phyloP scores from a whole-genome alignment of 2,888 invertebrate genomes.

The Chymomyza procnemis region DNA sequence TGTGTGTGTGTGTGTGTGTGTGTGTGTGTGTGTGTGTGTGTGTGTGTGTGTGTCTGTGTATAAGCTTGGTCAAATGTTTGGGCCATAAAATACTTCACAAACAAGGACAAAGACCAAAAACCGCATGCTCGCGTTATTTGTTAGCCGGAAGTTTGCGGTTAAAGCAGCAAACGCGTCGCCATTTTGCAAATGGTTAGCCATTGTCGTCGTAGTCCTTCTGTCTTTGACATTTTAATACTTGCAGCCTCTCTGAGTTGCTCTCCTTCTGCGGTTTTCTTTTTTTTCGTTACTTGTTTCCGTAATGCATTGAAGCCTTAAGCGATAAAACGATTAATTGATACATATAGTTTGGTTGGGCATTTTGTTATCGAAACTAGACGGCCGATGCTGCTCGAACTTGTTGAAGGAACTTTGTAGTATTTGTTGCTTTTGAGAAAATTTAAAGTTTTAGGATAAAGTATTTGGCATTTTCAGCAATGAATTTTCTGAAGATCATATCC shows the following conservation, averaged over 20 bases:
- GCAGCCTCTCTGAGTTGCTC: background rate
- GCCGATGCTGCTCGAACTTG: too few relatives aligned
- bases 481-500: too few relatives aligned
- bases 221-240: background rate
- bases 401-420: too few relatives aligned
- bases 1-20: slow-evolving; percentile 24
- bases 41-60: slow-evolving; percentile 26
- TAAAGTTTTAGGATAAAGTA: too few relatives aligned
- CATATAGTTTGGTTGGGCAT: too few relatives aligned
- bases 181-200: slow-evolving; percentile 51
- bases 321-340: too few relatives aligned
- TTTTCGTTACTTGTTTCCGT: too few relatives aligned
- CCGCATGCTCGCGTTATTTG: slow-evolving; percentile 33
- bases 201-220: background rate
- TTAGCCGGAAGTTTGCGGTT: slow-evolving; percentile 48
- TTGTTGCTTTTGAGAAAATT: too few relatives aligned
- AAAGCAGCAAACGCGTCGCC: slow-evolving; percentile 50
- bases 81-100: background rate
- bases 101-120: slow-evolving; percentile 12
- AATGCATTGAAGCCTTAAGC: too few relatives aligned
- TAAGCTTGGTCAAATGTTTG: slow-evolving; percentile 6
- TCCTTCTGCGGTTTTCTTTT: too few relatives aligned
- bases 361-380: too few relatives aligned
- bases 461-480: too few relatives aligned
- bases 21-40: slow-evolving; percentile 24